Evolutionary conservation across 2,888 invertebrate genomes (phyloP), one percentile per base, ranked within the genome.

Genomic region (Aporophyla nigra): DNA sequence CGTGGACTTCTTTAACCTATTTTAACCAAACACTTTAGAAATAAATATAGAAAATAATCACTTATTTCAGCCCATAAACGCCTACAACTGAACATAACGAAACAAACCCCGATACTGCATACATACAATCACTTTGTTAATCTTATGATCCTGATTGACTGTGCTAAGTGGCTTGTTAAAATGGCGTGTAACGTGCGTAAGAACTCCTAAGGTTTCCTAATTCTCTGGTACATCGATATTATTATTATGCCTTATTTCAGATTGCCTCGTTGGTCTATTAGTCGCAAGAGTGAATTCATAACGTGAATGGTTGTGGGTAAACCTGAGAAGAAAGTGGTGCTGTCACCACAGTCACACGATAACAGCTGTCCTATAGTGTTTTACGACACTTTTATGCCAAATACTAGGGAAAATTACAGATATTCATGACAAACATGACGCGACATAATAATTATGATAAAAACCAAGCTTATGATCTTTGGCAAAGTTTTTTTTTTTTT

Each of bases 81-180:
- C 62, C 4, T 62, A 73, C 54, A 62, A 59, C 24, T 24, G 46
- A 40, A 54, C 2, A 53, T 24, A 76, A 12, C 12, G 16, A 33
- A 56, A 63, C 51, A 77, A 69, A 63, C 63, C 43, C 54, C 33
- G 24, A 65, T 53, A 78, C 58, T 12, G 53, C 51, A 46, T 78
- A 58, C 51, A 46, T 78, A 58, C 56, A 65, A 65, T 53, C 71
- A 71, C 76, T 83, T 71, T 51, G 71, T 74, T 80, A 83, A 83
- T 83, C 83, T 71, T 73, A 33, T 76, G 65, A 78, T 78, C 83
- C 74, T 82, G 70, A 83, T 80, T 80, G 71, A 83, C 67, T 79
- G 79, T 78, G 24, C 24, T 83, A 84, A 84, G 80, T 76, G 83
- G 83, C 71, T 80, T 65, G 80, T 84, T 84, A 74, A 73, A 78